Percentiles rank a stretch among this genome's conserved stretches.
Evolutionary conservation across 2,888 invertebrate genomes (phyloP).

Genomic region (Leptopilina syphax): DNA sequence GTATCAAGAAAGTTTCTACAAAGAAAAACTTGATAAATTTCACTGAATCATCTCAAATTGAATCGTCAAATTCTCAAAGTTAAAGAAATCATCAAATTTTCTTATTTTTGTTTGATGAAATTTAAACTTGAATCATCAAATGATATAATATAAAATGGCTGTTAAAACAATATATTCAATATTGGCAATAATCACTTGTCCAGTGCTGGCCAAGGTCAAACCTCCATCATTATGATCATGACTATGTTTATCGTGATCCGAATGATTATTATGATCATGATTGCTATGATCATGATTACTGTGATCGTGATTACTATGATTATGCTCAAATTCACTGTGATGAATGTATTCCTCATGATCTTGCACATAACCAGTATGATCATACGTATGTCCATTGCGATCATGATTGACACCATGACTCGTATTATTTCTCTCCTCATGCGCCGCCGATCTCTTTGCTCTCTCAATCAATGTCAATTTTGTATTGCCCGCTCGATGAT

Average conservation of each 20-base stretch:
- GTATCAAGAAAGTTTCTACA: slow-evolving; percentile 8
- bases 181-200: slow-evolving; percentile 65
- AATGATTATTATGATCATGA: slow-evolving; percentile 43
- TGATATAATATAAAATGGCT: slow-evolving; percentile 65
- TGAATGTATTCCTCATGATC: slow-evolving; percentile 51
- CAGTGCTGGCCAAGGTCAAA: slow-evolving; percentile 60
- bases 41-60: slow-evolving; percentile 24
- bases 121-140: slow-evolving; percentile 54
- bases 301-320: slow-evolving; percentile 49
- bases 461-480: slow-evolving; percentile 57
- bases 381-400: slow-evolving; percentile 53
- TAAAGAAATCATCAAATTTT: slow-evolving; percentile 34
- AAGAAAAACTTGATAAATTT: slow-evolving; percentile 32
- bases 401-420: slow-evolving; percentile 42
- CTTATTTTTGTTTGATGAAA: not conserved
- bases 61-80: slow-evolving; percentile 29
- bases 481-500: slow-evolving; percentile 49
- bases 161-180: slow-evolving; percentile 68
- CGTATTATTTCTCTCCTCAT: slow-evolving; percentile 51
- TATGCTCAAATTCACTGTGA: slow-evolving; percentile 45
- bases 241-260: slow-evolving; percentile 7
- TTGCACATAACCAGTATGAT: slow-evolving; percentile 49
- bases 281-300: slow-evolving; percentile 50
- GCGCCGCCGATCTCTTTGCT: slow-evolving; percentile 62
- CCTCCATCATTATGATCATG: slow-evolving; percentile 47